Conservation (phyloP, 2,113 vertebrate species). For the Myiopsitta monachus region DNA sequence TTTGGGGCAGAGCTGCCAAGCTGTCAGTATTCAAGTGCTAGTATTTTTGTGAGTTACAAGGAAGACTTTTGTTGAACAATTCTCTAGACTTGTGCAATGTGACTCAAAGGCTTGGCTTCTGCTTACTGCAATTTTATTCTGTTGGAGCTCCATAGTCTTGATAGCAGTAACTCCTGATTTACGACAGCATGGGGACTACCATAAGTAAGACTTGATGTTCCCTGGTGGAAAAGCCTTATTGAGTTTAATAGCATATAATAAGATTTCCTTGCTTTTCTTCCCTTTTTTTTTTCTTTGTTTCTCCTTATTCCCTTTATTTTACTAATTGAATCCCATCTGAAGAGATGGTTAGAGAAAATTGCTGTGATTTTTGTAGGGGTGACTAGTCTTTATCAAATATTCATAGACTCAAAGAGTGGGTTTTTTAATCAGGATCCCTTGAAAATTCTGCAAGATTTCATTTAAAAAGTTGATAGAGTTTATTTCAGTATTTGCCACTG, state of each 20-base stretch:
- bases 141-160: neutral
- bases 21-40: neutral
- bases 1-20: neutral
- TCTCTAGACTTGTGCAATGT: neutral
- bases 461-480: neutral
- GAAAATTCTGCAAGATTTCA: neutral
- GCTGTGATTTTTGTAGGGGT: neutral
- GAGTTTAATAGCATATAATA: slow-evolving; percentile 40
- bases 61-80: neutral
- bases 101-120: neutral
- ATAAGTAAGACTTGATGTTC: slow-evolving; percentile 45
- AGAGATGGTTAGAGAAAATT: neutral
- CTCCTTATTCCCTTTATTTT: slow-evolving; percentile 3
- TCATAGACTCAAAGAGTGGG: neutral
- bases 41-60: neutral
- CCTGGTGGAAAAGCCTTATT: slow-evolving; percentile 44
- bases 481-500: neutral
- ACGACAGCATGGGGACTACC: neutral
- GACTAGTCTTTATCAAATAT: slow-evolving; percentile 11
- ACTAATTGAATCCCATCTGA: slow-evolving; percentile 25
- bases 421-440: neutral
- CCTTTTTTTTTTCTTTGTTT: neutral
- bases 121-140: neutral
- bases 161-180: slow-evolving; percentile 23
- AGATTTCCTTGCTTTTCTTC: slow-evolving; percentile 27